A percentile compares a stretch with the other conserved stretches of the same genome.
Evolutionary conservation across 2,113 vertebrate genomes (phyloP).

Genomic region (Tapirus terrestris): DNA sequence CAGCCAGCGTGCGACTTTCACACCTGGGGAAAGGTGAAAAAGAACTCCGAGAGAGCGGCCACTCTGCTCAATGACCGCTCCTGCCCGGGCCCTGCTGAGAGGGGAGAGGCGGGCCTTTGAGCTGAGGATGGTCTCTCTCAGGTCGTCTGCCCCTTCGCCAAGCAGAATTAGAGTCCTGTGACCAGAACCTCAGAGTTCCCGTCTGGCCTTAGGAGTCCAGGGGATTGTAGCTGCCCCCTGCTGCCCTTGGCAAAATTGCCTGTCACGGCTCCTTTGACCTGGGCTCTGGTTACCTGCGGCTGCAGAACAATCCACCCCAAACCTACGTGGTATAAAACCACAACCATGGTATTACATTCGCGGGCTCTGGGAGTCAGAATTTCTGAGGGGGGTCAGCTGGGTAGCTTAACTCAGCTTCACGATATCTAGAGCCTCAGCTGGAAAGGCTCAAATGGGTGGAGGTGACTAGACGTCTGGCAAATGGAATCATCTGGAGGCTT

Average conservation of each 20-base stretch:
- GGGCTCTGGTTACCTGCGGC: background rate
- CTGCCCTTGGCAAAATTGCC: background rate
- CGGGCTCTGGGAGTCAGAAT: background rate
- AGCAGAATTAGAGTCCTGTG: background rate
- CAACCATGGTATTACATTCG: fast-evolving
- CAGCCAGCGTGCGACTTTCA: background rate
- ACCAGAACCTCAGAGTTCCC: background rate
- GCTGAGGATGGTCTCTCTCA: background rate
- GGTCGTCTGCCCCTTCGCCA: background rate
- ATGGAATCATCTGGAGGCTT: background rate
- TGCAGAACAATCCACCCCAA: background rate
- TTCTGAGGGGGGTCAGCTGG: background rate
- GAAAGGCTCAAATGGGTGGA: background rate
- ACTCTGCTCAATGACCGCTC: background rate
- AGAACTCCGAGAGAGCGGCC: too few species aligned
- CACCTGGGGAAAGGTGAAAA: background rate
- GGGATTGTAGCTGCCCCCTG: background rate
- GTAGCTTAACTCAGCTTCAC: background rate
- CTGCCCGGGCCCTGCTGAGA: background rate
- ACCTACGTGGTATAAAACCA: background rate
- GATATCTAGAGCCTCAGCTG: background rate
- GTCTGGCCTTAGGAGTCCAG: background rate
- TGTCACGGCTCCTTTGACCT: background rate
- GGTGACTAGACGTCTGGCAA: background rate
- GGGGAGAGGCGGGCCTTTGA: background rate